Base-by-base conservation (phyloP, 2,113 vertebrate species). In the Odontophorus gujanensis region DNA sequence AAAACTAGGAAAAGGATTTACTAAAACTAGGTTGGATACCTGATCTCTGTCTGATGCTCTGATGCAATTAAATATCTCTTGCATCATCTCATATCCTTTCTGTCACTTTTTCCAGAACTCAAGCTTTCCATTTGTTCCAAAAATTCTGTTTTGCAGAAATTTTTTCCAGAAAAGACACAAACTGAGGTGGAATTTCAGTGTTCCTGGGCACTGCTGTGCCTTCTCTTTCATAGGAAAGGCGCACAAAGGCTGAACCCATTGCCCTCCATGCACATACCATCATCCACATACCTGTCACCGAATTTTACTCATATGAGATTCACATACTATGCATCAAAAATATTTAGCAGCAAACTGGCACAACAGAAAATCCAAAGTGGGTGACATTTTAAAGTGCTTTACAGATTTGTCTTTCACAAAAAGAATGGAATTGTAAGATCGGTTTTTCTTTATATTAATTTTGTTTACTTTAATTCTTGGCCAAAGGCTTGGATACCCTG, bases 31-130 rank as follows among this genome's bases (percentile, higher is more conserved):
- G 36, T 38, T 38, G 38, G 59, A 26, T 34, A 5, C 5, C 22
- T 57, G 84, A 53, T 10, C 30, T 55, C n/a, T 66, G 3, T 22
- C 22, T 62, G 9, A 62, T 21, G 22, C n/a, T 25, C 61, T 67
- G 47, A 63, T 8, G 47, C 2, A 32, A 32, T 62, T 58, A 34
- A n/a, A 6, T 30, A 21, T 14, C 20, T 48, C 38, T 12, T 17
- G 1, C 2, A 3, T 20, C 40, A 57, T 40, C 38, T 40, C 25
- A 15, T 17, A 13, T 14, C 10, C 34, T 14, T 6, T 59, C 5
- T 38, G 34, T 25, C 0, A 0, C 4, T 0, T 19, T 75, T 50
- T 43, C 51, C 5, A 16, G 8, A 69, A 42, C 24, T 38, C 1
- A 42, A 10, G 1, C 10, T 80, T 68, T 34, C 38, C 8, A 4